A percentile compares a stretch with the other conserved stretches of the same genome.
phyloP scores from a whole-genome alignment of 2,888 invertebrate genomes.

The Drosophila paramelanica region DNA sequence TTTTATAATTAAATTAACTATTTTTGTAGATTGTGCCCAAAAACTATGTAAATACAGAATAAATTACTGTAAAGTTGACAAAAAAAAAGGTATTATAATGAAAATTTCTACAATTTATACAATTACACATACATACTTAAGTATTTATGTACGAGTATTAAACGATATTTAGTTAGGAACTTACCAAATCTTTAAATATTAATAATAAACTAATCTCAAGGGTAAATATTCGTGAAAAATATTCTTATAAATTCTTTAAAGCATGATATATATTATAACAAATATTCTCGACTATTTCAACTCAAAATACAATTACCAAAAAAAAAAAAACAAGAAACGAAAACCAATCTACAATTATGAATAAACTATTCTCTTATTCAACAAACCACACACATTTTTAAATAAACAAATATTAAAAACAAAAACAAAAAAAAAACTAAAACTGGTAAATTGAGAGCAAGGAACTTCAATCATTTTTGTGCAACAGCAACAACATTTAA shows the following conservation, averaged over 20 bases:
- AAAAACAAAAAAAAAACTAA: conserved; percentile 6
- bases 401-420: conserved; percentile 38
- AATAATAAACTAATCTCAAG: conserved; percentile 49
- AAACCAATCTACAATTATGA: conserved; percentile 45
- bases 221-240: conserved; percentile 50
- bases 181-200: conserved; percentile 58
- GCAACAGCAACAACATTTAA: conserved; percentile 54
- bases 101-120: conserved; percentile 67
- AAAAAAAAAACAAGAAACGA: not conserved
- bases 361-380: conserved; percentile 64
- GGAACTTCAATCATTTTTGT: conserved; percentile 76
- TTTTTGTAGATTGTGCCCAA: conserved; percentile 22
- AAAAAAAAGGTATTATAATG: conserved; percentile 48
- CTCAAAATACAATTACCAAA: conserved; percentile 27
- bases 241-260: conserved; percentile 69
- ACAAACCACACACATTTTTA: conserved; percentile 36
- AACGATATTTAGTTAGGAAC: conserved; percentile 70
- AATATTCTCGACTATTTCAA: conserved; percentile 61
- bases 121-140: conserved; percentile 36
- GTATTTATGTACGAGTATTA: conserved; percentile 47
- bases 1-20: not conserved
- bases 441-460: conserved; percentile 50
- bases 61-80: conserved; percentile 20
- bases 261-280: conserved; percentile 28
- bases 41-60: conserved; percentile 23